Evolutionary conservation across 2,797 vertebrate genomes (phyloP).

Genomic region (Molossus molossus): DNA sequence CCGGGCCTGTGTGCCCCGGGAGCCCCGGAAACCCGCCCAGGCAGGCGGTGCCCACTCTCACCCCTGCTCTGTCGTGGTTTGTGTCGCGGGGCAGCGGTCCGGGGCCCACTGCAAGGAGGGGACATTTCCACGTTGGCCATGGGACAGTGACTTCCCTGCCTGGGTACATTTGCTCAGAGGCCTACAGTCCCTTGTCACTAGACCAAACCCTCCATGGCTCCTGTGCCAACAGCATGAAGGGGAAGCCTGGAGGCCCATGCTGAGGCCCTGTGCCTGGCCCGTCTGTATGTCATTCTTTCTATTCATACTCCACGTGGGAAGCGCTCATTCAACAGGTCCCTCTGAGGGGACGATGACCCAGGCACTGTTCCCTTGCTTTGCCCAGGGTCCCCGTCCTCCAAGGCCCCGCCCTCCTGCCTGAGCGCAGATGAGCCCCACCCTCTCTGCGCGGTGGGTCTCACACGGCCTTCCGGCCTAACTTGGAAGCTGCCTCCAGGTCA

Average conservation of each 20-base stretch:
- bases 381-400: background rate
- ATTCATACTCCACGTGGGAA: rapidly evolving
- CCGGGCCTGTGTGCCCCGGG: background rate
- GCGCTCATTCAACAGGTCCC: no score
- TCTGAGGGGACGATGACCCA: background rate
- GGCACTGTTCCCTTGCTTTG: background rate
- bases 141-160: background rate
- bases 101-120: background rate
- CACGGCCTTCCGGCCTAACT: background rate
- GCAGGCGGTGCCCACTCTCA: no score
- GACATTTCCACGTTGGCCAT: background rate
- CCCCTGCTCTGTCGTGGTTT: rapidly evolving
- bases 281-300: background rate
- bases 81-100: background rate
- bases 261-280: rapidly evolving
- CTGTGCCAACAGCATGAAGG: background rate
- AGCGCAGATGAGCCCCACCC: no score
- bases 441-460: background rate
- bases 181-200: background rate
- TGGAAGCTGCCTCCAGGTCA: background rate
- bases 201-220: background rate
- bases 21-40: background rate
- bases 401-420: no score
- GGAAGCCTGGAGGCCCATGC: rapidly evolving
- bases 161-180: background rate